phyloP scores from a whole-genome alignment of 2,797 vertebrate species.

The Selene dorsalis region DNA sequence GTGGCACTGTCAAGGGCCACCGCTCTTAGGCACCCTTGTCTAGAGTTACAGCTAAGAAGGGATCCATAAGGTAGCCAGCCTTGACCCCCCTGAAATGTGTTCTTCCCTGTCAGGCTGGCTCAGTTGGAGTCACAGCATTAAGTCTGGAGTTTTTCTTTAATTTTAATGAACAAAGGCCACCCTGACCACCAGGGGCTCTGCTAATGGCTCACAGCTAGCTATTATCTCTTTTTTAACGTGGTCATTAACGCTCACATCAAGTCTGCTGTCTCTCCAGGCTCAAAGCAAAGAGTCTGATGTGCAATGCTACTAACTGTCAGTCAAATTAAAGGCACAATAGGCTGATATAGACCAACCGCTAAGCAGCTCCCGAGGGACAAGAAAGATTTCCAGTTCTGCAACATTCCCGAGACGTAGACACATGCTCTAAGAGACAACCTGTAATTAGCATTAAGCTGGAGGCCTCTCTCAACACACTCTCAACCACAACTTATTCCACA shows the following conservation, averaged over 20 bases:
- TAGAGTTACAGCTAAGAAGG: constrained; percentile 51
- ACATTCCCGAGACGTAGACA: constrained; percentile 61
- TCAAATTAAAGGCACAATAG: constrained; percentile 69
- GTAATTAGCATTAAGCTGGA: background rate
- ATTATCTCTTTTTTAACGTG: constrained; percentile 62
- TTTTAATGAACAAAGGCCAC: constrained; percentile 58
- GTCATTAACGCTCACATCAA: constrained; percentile 65
- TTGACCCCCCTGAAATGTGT: constrained; percentile 10
- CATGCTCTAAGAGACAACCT: background rate
- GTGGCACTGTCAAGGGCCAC: constrained; percentile 26
- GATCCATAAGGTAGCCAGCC: constrained; percentile 5
- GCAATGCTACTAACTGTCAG: constrained; percentile 69
- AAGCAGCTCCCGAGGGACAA: constrained; percentile 21
- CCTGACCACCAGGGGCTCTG: constrained; percentile 25
- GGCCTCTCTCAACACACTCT: background rate
- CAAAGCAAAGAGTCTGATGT: constrained; percentile 50
- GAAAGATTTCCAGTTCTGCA: constrained; percentile 62
- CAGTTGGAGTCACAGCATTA: constrained; percentile 34
- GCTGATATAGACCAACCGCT: constrained; percentile 56
- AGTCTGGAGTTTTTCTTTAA: constrained; percentile 42
- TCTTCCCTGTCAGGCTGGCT: background rate
- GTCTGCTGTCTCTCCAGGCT: constrained; percentile 46
- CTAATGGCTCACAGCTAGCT: constrained; percentile 24
- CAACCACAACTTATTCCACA: background rate
- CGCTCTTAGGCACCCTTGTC: constrained; percentile 12